Base-by-base conservation (phyloP, 2,797 vertebrate genomes). In the Amblyraja radiata region DNA sequence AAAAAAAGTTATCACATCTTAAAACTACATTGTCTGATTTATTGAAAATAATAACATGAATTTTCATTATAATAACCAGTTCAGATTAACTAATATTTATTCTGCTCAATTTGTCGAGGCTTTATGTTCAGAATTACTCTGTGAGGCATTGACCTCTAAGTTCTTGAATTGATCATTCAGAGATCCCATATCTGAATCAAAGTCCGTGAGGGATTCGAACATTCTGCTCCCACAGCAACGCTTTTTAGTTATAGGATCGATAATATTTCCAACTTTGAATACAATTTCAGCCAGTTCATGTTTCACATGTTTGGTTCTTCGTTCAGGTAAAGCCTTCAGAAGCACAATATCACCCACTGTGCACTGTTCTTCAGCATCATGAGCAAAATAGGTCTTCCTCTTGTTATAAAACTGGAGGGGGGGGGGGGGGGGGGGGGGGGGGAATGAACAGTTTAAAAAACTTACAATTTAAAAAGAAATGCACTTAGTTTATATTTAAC, bases 351-450 rank as follows among this genome's bases (percentile, higher is more conserved):
- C 99, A 94, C 99, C 99, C 80, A 98, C 94, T 0, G 97, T 97
- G 95, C 98, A 99, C 94, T 98, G 97, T 94, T 97, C 95, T 95
- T 98, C 95, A 0, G 97, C 96, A 93, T 99, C 98, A 0, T 99
- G 98, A 86, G 98, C 98, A 95, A 99, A 99, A 94, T 99, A 99
- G 0, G 99, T 99, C 96, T 98, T 99, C 93, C 98, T 96, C 95
- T 98, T 99, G 96, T 99, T 99, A 95, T 97, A 99, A 95, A 97
- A 99, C 99, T 99, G 95, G 21, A 61, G 90, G 46, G 46, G 46
- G 93, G n/a, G 74, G 93, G n/a, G 74, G 93, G n/a, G 74, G n/a
- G n/a, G n/a, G n/a, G 1, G 46, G 46, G 21, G 63, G 90, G 93
- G n/a, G 74, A 94, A 95, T 54, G 25, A 71, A 80, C 61, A 92